Evolutionary conservation across 1,140 invertebrate species (phyloP).

Genomic region (Parasteatoda tepidariorum): DNA sequence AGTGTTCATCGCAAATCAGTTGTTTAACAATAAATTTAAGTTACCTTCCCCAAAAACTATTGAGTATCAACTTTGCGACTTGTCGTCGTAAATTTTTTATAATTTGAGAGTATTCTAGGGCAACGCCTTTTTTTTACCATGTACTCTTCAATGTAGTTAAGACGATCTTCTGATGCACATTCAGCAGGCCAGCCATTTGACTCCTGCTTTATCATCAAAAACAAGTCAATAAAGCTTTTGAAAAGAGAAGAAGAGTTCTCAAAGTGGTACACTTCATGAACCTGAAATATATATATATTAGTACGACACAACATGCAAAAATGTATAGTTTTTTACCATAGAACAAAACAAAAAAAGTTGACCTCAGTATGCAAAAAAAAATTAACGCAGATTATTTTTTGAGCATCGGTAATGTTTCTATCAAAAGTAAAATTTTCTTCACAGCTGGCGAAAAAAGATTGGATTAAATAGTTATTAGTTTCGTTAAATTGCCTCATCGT

Average conservation of each 20-base stretch:
- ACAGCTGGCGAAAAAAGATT: neutral
- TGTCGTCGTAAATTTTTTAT: neutral
- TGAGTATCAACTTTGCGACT: slow-evolving; percentile 56
- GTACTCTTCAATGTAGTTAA: slow-evolving; percentile 66
- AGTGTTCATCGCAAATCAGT: neutral
- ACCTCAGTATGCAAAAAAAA: neutral
- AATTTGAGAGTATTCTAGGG: neutral
- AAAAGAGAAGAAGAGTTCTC: neutral
- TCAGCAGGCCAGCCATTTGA: slow-evolving; percentile 60
- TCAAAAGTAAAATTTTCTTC: neutral
- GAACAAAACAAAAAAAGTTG: no score
- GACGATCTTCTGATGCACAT: slow-evolving; percentile 64
- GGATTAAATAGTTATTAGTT: neutral
- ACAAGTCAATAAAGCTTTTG: neutral
- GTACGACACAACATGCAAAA: no score
- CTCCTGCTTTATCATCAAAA: neutral
- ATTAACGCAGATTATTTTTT: neutral
- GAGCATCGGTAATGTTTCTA: neutral
- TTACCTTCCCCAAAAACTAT: slow-evolving; percentile 57
- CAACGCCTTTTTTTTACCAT: neutral
- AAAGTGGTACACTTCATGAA: neutral
- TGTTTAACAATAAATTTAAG: neutral
- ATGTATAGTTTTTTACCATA: no score
- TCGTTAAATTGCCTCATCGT: no score
- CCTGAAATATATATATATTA: neutral